Evolutionary conservation across 1,140 invertebrate genomes (phyloP), one percentile per base, ranked within the genome.

Genomic region (Argopecten irradians): DNA sequence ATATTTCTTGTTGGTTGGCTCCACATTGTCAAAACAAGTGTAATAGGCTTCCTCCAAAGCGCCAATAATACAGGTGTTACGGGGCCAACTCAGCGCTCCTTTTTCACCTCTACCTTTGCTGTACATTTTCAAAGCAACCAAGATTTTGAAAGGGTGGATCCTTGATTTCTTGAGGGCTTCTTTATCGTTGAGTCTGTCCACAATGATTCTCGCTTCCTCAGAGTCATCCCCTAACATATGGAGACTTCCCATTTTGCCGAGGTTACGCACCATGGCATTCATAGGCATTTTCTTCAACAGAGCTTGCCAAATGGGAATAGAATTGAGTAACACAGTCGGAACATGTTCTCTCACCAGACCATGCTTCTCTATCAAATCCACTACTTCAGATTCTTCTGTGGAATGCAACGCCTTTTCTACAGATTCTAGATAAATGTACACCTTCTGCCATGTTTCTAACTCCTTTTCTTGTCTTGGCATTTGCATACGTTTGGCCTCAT

Each of bases 191-290:
- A 94, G 89, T 86, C 91, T 92, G n/a, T 88, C 35, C 0, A 89
- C 84, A 22, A 94, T 89, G 13, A 86, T 85, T 86, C 85, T 36
- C 43, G 92, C 91, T n/a, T 91, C 91, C n/a, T 85, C 71, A 7
- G 87, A 90, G 0, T 87, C 91, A 34, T 92, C 92, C 55, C 95
- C 96, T 19, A 97, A 90, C 90, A 97, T 96, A 11, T 96, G 96
- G 90, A 97, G 94, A 89, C 96, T 96, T 55, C 97, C 96, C 92
- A 97, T 96, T 92, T 97, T 96, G 91, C 96, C 97, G 32, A 97
- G 94, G 90, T 97, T 96, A 28, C 96, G 93, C 39, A 97, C 93
- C 55, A 97, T 91, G 5, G 96, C 95, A 11, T 94, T 93, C 86
- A 97, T 94, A 55, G 96, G 95, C 94, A 97, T 96, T 87, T 96